Conservation (phyloP, 2,888 invertebrate genomes). For the Antitype chi region DNA sequence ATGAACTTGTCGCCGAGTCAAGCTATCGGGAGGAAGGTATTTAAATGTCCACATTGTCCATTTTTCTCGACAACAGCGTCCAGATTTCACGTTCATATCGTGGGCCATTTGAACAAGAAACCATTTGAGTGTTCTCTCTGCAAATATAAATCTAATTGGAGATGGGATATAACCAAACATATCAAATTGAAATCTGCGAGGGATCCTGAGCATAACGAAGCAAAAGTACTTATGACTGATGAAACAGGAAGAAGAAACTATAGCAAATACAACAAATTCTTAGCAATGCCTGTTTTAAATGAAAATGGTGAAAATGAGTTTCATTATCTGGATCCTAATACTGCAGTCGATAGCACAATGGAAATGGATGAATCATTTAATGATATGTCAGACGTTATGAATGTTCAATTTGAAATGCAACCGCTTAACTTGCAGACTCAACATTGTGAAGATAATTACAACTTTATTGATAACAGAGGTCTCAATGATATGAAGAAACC, state of each 20-base stretch:
- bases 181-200: slow-evolving; percentile 97
- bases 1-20: slow-evolving; percentile 91
- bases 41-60: slow-evolving; percentile 97
- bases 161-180: slow-evolving; percentile 99
- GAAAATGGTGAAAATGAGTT: slow-evolving; percentile 89
- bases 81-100: slow-evolving; percentile 98
- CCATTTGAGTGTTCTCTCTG: slow-evolving; percentile 99
- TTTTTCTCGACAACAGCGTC: slow-evolving; percentile 98
- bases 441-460: slow-evolving; percentile 77
- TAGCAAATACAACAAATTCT: slow-evolving; percentile 97
- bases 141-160: slow-evolving; percentile 98
- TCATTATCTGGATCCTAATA: slow-evolving; percentile 84
- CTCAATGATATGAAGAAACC: slow-evolving; percentile 86
- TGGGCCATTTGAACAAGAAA: slow-evolving; percentile 97
- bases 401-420: slow-evolving; percentile 89
- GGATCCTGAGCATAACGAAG: slow-evolving; percentile 95
- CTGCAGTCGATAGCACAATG: slow-evolving; percentile 83
- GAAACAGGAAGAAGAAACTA: slow-evolving; percentile 97
- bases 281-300: slow-evolving; percentile 92
- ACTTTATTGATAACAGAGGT: slow-evolving; percentile 72
- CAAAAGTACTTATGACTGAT: slow-evolving; percentile 97
- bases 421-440: slow-evolving; percentile 91
- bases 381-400: slow-evolving; percentile 83
- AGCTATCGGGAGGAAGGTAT: slow-evolving; percentile 94
- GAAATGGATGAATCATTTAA: slow-evolving; percentile 88